A percentile compares a stretch with the other conserved stretches of the same genome.
Conservation (phyloP, 2,888 invertebrate species). For the Scaptomyza cyrtandrae region DNA sequence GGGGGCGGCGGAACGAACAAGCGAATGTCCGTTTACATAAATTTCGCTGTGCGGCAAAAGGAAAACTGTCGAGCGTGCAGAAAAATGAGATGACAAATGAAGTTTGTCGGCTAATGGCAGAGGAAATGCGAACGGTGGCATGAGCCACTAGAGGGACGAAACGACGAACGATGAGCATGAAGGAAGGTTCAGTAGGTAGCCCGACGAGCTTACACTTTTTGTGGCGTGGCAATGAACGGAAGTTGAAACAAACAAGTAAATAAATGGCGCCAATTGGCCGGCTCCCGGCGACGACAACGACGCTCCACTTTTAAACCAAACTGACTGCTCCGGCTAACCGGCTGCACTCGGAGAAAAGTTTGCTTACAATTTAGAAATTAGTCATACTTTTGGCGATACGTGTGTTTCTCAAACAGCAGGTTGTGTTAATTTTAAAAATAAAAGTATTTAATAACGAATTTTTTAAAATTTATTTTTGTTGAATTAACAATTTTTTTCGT, state of each 20-base stretch:
- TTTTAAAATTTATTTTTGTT: no score
- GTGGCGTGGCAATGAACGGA: constrained; percentile 79
- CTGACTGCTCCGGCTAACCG: not conserved
- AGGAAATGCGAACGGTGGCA: constrained; percentile 69
- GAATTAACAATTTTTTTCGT: no score
- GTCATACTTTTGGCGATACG: not conserved
- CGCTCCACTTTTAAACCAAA: constrained; percentile 13
- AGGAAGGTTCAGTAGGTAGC: constrained; percentile 55
- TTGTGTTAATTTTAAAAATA: no score
- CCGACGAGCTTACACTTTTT: constrained; percentile 71
- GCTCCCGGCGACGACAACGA: constrained; percentile 31
- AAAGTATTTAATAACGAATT: no score
- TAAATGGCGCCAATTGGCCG: constrained; percentile 81
- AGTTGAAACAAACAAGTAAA: constrained; percentile 80
- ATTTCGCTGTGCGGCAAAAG: constrained; percentile 64
- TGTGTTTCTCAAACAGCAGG: no score
- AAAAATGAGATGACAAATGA: constrained; percentile 80
- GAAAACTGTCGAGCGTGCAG: constrained; percentile 79
- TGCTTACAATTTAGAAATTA: not conserved
- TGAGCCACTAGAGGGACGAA: not conserved
- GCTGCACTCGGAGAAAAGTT: not conserved
- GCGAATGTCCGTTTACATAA: constrained; percentile 78
- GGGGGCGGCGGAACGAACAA: constrained; percentile 42
- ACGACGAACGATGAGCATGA: not conserved
- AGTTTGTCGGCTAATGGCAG: constrained; percentile 79